Percentiles rank a stretch among this genome's conserved stretches.
Conservation (phyloP, 1,140 invertebrate species). For the Lepeophtheirus salmonis region DNA sequence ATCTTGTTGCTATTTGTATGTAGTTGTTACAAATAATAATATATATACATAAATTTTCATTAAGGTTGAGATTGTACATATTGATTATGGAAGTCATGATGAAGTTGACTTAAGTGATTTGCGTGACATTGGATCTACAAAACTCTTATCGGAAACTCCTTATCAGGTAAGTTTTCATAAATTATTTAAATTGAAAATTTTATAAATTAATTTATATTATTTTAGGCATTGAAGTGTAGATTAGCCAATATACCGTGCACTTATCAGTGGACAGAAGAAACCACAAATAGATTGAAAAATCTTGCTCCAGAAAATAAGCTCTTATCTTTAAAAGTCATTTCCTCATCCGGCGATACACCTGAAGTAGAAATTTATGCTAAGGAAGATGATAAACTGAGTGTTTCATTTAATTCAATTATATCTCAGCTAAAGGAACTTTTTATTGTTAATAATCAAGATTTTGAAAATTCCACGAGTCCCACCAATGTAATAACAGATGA, state of each 20-base stretch:
- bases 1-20: too few relatives aligned
- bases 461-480: constrained; percentile 18
- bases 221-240: too few relatives aligned
- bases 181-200: background rate
- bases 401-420: too few relatives aligned
- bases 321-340: background rate
- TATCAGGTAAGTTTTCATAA: constrained; percentile 7
- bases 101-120: background rate
- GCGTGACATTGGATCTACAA: constrained; percentile 24
- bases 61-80: background rate
- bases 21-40: too few relatives aligned
- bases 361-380: constrained; percentile 37
- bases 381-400: too few relatives aligned
- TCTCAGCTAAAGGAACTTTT: constrained; percentile 36
- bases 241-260: background rate
- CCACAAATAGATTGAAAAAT: background rate
- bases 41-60: too few relatives aligned
- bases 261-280: constrained; percentile 3
- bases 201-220: background rate
- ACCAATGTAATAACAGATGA: background rate
- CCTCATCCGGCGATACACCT: constrained; percentile 20
- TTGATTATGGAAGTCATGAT: background rate
- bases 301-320: background rate
- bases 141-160: constrained; percentile 21
- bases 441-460: constrained; percentile 35